Percentiles rank a stretch among this genome's conserved stretches.
These are phyloP conservation scores for Bettongia penicillata DNA, from an alignment of 2,113 vertebrate genomes.

Conservation along the genomic window DNA sequence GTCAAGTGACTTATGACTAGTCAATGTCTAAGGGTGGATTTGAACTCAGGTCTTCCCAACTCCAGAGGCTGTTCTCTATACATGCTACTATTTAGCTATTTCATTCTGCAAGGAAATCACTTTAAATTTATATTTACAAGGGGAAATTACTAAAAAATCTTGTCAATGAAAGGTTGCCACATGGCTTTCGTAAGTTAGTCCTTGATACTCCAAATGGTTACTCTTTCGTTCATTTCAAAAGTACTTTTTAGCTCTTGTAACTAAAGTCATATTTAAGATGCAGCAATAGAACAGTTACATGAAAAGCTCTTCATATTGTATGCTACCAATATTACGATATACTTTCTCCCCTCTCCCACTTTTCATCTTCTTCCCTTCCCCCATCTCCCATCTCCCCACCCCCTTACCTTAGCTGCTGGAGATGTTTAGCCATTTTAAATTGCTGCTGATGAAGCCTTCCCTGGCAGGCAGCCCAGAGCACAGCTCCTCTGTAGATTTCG, in stretches of 20 bases:
- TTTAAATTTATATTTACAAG: constrained; percentile 57
- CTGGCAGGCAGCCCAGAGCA: constrained; percentile 86
- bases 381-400: constrained; percentile 31
- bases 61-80: not conserved
- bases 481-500: constrained; percentile 81
- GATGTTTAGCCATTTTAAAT: constrained; percentile 79
- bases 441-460: constrained; percentile 77
- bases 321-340: constrained; percentile 80
- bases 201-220: not conserved
- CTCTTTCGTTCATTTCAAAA: constrained; percentile 25
- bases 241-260: constrained; percentile 47
- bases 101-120: constrained; percentile 47
- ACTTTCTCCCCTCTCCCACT: not conserved
- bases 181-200: not conserved
- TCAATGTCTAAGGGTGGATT: not conserved
- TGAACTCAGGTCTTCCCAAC: not conserved
- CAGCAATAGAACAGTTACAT: constrained; percentile 58
- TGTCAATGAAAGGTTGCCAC: not conserved
- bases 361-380: constrained; percentile 71
- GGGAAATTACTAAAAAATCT: constrained; percentile 50
- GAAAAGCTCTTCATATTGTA: constrained; percentile 76
- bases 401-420: constrained; percentile 78
- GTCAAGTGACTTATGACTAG: not conserved
- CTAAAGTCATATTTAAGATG: constrained; percentile 56
- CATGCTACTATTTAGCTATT: not conserved